Evolutionary conservation across 2,888 invertebrate genomes (phyloP), one percentile per base, ranked within the genome.

Genomic region (Drosophila setosimentum): DNA sequence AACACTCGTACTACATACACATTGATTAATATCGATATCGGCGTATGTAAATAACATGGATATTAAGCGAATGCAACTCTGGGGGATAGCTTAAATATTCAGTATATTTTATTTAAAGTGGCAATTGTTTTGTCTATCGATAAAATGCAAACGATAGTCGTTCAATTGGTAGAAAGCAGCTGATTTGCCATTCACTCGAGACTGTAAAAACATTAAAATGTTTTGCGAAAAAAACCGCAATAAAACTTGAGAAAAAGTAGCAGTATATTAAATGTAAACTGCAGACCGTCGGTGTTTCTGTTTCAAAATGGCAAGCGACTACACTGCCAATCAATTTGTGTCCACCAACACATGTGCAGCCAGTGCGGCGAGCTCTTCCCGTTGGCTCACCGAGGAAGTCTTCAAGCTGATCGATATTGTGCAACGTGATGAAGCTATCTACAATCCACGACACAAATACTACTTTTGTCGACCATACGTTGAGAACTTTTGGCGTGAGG

Each of bases 391-490:
- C 11, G 92, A 92, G 60, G 93, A 92, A 32, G 92, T 92, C 4
- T 92, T 92, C 55, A 91, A 90, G 65, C 70, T 93, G 69, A 92
- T 93, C 73, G 93, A 93, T 74, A 86, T 92, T 76, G 93, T 93
- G 29, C 92, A 92, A 66, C 83, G 90, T 50, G 92, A 93, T 86
- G 93, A 92, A 58, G 92, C 92, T 3, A 92, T 93, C 32, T 93
- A 93, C 68, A 93, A 93, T 89, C 92, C 93, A 1, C 76, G 92
- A 3, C 92, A 93, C 54, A 93, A 92, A 57, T 92, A 93, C 65
- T 93, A 93, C 69, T 93, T 93, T 57, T 93, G 93, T 68, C 87
- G 93, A 6, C 92, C 93, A 0, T 93, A 92, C 73, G 92, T 93
- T 18, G 93, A 93, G 62, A 93, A 92, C 76, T 92, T 93, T 57